Conservation (phyloP, 2,113 vertebrate genomes). For the Plestiodon gilberti region DNA sequence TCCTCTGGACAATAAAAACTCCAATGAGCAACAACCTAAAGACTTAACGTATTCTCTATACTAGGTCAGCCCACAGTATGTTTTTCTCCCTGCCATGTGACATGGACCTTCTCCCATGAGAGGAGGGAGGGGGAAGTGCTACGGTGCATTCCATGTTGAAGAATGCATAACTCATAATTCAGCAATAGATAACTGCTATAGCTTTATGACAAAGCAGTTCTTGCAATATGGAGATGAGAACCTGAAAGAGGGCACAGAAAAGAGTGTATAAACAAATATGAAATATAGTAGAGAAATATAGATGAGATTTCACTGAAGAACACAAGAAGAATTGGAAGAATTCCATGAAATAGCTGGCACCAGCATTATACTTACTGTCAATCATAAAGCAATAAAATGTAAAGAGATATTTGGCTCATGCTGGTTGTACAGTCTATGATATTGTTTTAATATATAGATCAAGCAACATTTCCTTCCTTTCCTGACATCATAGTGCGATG, state of each 20-base stretch:
- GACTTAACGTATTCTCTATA: too few species aligned
- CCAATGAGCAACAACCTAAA: too few species aligned
- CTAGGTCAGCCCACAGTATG: too few species aligned
- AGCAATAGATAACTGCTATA: not conserved
- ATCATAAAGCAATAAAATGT: not conserved
- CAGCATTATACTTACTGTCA: not conserved
- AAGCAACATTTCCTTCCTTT: not conserved
- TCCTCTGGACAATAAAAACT: too few species aligned
- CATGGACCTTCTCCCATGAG: too few species aligned
- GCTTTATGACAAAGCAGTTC: not conserved
- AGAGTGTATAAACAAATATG: not conserved
- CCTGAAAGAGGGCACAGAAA: too few species aligned
- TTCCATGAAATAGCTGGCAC: not conserved
- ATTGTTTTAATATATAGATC: not conserved
- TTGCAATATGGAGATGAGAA: not conserved
- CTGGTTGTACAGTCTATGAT: not conserved
- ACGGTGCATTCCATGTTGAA: not conserved
- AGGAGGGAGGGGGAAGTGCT: too few species aligned
- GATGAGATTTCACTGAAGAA: not conserved
- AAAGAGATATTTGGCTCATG: not conserved
- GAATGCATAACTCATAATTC: not conserved
- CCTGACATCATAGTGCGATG: not conserved
- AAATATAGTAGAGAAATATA: not conserved
- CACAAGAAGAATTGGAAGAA: not conserved
- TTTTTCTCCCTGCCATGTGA: too few species aligned